These are phyloP conservation scores for Paragorgia papillata DNA, from an alignment of 92 coral and sea anemone species.

Conservation along the genomic window DNA sequence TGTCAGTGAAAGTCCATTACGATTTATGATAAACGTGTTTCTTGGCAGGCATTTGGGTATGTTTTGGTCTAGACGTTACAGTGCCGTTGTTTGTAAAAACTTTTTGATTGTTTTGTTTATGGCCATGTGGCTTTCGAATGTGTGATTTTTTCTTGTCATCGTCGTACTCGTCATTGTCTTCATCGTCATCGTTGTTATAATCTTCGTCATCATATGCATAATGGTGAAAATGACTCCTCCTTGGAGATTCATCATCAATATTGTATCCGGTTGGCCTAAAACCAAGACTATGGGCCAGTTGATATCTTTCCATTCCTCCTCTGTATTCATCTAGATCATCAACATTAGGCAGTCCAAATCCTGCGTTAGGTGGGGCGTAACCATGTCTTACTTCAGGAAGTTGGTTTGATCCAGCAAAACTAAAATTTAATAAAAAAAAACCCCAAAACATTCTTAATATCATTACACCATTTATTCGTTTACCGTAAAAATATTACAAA, in stretches of 20 bases:
- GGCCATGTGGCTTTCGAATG: constrained; percentile 18
- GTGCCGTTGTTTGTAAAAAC: too few species aligned
- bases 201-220: constrained; percentile 1
- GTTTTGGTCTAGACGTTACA: too few species aligned
- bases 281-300: constrained; percentile 4
- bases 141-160: constrained; percentile 26
- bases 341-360: neutral
- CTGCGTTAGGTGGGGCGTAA: neutral
- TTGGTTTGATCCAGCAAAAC: constrained; percentile 2
- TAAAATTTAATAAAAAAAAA: neutral
- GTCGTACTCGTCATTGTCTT: constrained; percentile 26
- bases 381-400: neutral
- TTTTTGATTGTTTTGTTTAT: neutral
- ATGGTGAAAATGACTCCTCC: neutral
- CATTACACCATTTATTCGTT: too few species aligned
- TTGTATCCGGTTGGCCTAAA: neutral
- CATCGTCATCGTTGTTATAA: neutral
- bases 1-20: too few species aligned
- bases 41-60: too few species aligned
- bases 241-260: constrained; percentile 11
- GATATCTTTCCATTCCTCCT: constrained; percentile 44
- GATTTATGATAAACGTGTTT: too few species aligned
- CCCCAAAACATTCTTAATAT: too few species aligned
- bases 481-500: too few species aligned
- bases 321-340: constrained; percentile 37